These are phyloP conservation scores for Muscina levida DNA, from an alignment of 2,888 invertebrate genomes.

Conservation along the genomic window DNA sequence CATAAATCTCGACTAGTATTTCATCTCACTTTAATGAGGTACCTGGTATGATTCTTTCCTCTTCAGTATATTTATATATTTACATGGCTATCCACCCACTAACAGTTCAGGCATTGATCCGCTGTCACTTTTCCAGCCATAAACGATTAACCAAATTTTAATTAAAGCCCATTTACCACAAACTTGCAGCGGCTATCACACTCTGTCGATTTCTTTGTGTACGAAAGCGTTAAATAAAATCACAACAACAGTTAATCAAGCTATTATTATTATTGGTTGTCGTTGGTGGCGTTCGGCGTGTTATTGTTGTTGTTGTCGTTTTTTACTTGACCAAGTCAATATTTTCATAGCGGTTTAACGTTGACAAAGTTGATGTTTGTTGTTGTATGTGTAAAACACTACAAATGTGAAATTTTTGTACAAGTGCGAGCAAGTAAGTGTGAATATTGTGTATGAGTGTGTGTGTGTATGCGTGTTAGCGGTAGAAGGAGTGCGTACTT, in stretches of 20 bases:
- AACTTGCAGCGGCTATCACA: constrained; percentile 28
- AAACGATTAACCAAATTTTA: constrained; percentile 18
- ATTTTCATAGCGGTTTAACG: constrained; percentile 75
- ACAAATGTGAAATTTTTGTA: constrained; percentile 32
- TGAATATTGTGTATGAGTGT: neutral
- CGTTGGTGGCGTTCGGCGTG: neutral
- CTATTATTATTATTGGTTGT: constrained; percentile 35
- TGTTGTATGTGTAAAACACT: constrained; percentile 67
- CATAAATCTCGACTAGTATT: no score
- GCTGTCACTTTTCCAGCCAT: constrained; percentile 2
- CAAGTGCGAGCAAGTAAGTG: constrained; percentile 11
- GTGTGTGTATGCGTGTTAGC: constrained; percentile 17
- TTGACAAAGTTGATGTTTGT: constrained; percentile 70
- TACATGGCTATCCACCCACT: no score
- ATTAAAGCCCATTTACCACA: constrained; percentile 20
- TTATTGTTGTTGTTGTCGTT: constrained; percentile 18
- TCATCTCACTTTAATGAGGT: no score
- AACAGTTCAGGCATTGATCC: no score
- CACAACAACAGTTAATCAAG: constrained; percentile 74
- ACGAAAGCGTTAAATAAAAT: constrained; percentile 63
- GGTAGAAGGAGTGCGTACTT: neutral
- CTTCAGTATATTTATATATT: no score
- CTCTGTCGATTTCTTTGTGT: constrained; percentile 4
- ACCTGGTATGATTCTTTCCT: no score
- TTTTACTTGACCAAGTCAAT: constrained; percentile 71